A percentile compares a stretch with the other conserved stretches of the same genome.
These are phyloP conservation scores for Phocoena sinus DNA, from an alignment of 2,113 vertebrate genomes.

Conservation along the genomic window DNA sequence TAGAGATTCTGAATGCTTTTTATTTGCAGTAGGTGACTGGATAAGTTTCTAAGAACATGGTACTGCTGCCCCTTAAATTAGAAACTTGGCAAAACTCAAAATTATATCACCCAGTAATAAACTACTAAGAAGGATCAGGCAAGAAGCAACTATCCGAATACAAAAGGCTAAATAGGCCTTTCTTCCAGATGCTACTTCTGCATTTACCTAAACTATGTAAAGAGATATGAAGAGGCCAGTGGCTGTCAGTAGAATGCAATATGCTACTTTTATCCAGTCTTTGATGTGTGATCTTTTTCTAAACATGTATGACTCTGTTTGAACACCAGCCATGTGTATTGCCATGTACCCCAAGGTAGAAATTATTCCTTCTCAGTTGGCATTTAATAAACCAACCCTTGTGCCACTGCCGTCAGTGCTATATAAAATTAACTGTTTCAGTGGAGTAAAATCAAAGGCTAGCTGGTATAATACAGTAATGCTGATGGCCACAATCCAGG, in stretches of 20 bases:
- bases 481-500: conserved; percentile 83
- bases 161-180: conserved; percentile 91
- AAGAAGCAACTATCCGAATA: conserved; percentile 88
- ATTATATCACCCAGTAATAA: conserved; percentile 82
- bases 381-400: conserved; percentile 85
- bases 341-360: conserved; percentile 89
- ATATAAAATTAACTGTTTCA: conserved; percentile 87
- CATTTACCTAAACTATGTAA: conserved; percentile 74
- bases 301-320: conserved; percentile 87
- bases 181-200: conserved; percentile 90
- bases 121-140: conserved; percentile 82
- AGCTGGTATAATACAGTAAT: conserved; percentile 86
- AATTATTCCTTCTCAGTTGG: conserved; percentile 93
- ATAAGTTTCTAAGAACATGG: conserved; percentile 85
- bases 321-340: conserved; percentile 91
- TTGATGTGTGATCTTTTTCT: conserved; percentile 77
- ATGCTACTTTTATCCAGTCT: conserved; percentile 81
- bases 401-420: conserved; percentile 82
- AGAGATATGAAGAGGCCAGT: conserved; percentile 78
- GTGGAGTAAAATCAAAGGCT: conserved; percentile 81
- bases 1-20: background rate
- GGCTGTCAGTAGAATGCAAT: conserved; percentile 72
- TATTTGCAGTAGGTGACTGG: background rate
- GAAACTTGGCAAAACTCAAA: conserved; percentile 85
- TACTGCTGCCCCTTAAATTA: conserved; percentile 79